Evolutionary conservation across 2,888 invertebrate species (phyloP), one percentile per base, ranked within the genome.

Genomic region (Protophormia terraenovae): DNA sequence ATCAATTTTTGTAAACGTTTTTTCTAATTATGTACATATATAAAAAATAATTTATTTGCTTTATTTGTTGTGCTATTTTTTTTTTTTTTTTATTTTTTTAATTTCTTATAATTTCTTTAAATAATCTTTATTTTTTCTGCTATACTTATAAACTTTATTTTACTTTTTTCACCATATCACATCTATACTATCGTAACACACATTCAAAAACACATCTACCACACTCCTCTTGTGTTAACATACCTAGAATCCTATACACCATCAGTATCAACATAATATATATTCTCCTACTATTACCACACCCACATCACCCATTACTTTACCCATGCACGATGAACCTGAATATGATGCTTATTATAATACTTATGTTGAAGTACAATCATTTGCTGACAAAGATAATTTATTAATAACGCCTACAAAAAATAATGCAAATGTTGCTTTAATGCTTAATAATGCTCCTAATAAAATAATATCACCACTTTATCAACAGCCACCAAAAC

Each of bases 321-420:
- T 88, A 73, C 71, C 84, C 86, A 84, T 87, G 87, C 88, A 88
- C 84, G 87, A 89, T 86, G 90, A 89, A 72, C 73, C 71, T 67
- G 89, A 89, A 72, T 89, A 88, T 86, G 89, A 90, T 87, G 84
- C 84, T 73, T 89, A 88, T 84, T 91, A 89, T 86, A 89, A 91
- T 86, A 88, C 89, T 81, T 91, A 90, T 88, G 88, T 88, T 87
- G 91, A 91, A 83, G 82, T 90, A 82, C 88, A 89, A 81, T 87
- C 89, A 47, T 78, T 79, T 72, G 81, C 50, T 73, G 72, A 64
- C 35, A 86, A 76, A 55, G 62, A 77, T 69, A 78, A 58, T 72
- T 32, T 72, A 55, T 32, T 72, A 55, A 22, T 89, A 93, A 1
- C 92, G 93, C 78, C 92, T 91, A 35, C 89, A 90, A 35, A 92